Conservation (phyloP, 2,113 vertebrate genomes). For the Calyptomena viridis region DNA sequence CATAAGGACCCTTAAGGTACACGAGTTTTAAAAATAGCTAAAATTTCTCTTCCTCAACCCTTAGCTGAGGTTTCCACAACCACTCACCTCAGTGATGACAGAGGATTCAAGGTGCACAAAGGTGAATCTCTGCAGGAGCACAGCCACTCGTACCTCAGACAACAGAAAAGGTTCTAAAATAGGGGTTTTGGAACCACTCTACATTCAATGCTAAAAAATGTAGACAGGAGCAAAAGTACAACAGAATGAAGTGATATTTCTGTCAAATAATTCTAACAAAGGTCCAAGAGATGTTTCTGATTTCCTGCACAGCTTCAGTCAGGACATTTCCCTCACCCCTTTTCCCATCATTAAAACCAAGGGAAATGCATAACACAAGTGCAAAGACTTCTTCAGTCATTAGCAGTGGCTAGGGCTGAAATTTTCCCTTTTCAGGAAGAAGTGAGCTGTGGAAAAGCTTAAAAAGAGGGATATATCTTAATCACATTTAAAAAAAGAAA, state of each 20-base stretch:
- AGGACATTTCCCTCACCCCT: background rate
- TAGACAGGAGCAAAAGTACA: background rate
- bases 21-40: background rate
- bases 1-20: background rate
- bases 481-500: background rate
- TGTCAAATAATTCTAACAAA: background rate
- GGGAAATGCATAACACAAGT: background rate
- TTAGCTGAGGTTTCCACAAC: background rate
- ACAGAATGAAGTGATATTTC: background rate
- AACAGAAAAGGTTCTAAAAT: background rate
- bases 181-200: background rate
- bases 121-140: background rate
- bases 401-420: background rate
- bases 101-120: background rate
- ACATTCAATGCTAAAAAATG: background rate
- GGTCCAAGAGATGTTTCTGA: background rate
- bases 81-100: background rate
- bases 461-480: slow-evolving; percentile 7
- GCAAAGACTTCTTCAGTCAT: background rate
- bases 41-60: background rate
- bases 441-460: background rate
- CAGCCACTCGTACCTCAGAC: background rate
- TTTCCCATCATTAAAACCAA: background rate
- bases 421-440: slow-evolving; percentile 10
- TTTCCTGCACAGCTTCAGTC: background rate